Percentiles rank a stretch among this genome's conserved stretches.
Conservation (phyloP, 92 coral and sea anemone species). For the Umimayanthus kanabou region DNA sequence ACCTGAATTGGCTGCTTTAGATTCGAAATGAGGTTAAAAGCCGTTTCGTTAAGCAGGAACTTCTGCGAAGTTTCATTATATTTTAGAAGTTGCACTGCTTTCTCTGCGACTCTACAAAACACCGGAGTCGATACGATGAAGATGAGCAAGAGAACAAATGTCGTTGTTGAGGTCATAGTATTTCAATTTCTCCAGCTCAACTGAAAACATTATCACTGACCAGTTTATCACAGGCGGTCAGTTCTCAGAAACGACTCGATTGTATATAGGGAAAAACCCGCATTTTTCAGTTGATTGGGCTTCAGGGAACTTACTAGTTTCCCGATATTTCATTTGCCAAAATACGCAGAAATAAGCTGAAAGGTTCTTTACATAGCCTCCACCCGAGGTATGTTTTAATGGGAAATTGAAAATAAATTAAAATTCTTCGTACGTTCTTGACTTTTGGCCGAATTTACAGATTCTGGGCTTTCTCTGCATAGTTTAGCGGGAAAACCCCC, state of each 20-base stretch:
- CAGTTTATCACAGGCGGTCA: background rate
- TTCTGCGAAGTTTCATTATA: slow-evolving; percentile 29
- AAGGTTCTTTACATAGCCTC: too few species aligned
- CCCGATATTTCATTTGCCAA: too few species aligned
- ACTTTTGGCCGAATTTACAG: too few species aligned
- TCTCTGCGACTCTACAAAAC: background rate
- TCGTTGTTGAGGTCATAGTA: too few species aligned
- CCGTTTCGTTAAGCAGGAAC: slow-evolving; percentile 22
- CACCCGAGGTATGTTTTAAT: too few species aligned
- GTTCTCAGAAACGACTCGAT: background rate
- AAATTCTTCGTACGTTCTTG: too few species aligned
- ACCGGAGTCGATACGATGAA: background rate
- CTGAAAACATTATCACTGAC: background rate
- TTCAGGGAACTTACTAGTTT: too few species aligned
- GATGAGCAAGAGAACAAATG: background rate
- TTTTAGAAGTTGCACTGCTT: slow-evolving; percentile 38
- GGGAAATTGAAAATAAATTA: too few species aligned
- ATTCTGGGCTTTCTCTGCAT: too few species aligned
- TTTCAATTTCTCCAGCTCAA: background rate
- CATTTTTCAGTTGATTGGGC: too few species aligned
- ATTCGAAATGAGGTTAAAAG: background rate
- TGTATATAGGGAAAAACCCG: background rate
- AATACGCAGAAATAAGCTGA: too few species aligned
- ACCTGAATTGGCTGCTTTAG: slow-evolving; percentile 26
- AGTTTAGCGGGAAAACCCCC: too few species aligned